Conservation (phyloP, 1,140 invertebrate species). For the Telenomus remus region DNA sequence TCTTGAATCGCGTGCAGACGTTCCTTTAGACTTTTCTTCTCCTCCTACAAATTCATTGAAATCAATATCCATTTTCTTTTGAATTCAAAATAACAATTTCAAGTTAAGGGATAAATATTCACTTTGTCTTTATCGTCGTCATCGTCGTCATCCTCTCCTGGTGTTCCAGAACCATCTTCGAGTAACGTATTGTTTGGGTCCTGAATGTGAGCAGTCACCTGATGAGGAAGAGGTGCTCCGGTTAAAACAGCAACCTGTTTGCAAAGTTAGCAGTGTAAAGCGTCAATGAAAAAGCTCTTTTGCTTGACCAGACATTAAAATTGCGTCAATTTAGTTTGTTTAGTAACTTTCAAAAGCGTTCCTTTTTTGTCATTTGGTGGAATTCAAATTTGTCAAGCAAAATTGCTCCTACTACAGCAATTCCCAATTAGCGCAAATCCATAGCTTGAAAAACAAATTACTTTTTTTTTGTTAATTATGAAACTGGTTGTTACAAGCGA, state of each 20-base stretch:
- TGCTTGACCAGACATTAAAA: conserved; percentile 24
- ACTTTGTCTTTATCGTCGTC: conserved; percentile 87
- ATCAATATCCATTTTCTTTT: too few relatives aligned
- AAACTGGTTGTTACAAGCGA: too few relatives aligned
- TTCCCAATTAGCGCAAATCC: not conserved
- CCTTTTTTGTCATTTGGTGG: too few relatives aligned
- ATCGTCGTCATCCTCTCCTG: conserved; percentile 88
- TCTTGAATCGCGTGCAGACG: conserved; percentile 95
- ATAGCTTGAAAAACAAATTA: not conserved
- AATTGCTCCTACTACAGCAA: conserved; percentile 19
- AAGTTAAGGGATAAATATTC: too few relatives aligned
- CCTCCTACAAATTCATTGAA: conserved; percentile 80
- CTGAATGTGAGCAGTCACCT: conserved; percentile 59
- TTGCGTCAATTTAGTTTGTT: too few relatives aligned
- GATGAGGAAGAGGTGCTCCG: conserved; percentile 65
- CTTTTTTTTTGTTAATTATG: too few relatives aligned
- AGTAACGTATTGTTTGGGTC: conserved; percentile 56
- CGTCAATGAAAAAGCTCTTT: conserved; percentile 35
- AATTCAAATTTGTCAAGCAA: conserved; percentile 15
- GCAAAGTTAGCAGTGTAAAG: conserved; percentile 56
- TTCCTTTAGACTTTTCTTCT: conserved; percentile 96
- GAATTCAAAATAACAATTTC: not conserved
- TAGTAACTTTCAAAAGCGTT: too few relatives aligned
- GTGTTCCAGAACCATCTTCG: conserved; percentile 73
- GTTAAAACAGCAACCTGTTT: conserved; percentile 70